Conservation (phyloP, 2,797 vertebrate genomes). For the Coilia nasus region DNA sequence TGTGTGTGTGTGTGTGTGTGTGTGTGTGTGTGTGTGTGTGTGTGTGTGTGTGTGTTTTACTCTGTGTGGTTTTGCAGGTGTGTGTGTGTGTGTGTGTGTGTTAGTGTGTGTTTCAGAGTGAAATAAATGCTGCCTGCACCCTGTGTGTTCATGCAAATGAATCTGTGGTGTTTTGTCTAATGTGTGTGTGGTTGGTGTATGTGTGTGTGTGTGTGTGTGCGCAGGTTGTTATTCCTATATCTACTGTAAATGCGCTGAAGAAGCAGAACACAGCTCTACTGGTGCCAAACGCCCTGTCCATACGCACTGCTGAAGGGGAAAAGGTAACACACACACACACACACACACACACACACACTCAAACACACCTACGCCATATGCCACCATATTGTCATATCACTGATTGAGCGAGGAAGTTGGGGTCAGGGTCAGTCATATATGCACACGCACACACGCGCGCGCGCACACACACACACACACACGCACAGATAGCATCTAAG, state of each 20-base stretch:
- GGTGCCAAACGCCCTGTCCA: slow-evolving; percentile 85
- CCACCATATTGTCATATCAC: no score
- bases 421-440: neutral
- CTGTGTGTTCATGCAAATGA: no score
- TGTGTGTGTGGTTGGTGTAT: neutral
- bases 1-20: no score
- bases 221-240: slow-evolving; percentile 78
- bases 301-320: slow-evolving; percentile 78
- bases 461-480: neutral
- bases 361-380: neutral
- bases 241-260: slow-evolving; percentile 76
- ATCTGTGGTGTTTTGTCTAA: neutral
- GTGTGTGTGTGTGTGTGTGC: slow-evolving; percentile 26
- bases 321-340: slow-evolving; percentile 74
- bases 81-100: no score
- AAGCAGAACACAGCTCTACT: slow-evolving; percentile 87
- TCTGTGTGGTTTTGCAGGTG: no score
- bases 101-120: no score
- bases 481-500: no score
- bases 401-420: no score
- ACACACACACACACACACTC: neutral
- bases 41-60: no score
- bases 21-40: no score
- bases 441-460: neutral
- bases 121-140: no score